phyloP scores from a whole-genome alignment of 2,113 vertebrate genomes.

The Numida meleagris region DNA sequence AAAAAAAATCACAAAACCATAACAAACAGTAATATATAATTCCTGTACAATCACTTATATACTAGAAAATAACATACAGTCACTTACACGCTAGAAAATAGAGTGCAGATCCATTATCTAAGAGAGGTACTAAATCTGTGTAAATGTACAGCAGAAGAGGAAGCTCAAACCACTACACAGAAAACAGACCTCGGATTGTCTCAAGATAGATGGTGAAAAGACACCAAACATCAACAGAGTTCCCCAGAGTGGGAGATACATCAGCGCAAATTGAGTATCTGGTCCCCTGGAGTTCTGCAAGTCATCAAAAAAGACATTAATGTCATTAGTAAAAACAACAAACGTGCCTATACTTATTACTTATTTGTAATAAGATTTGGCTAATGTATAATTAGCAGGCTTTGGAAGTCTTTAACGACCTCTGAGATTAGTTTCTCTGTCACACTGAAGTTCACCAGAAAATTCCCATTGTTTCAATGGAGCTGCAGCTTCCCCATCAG shows the following conservation, averaged over 20 bases:
- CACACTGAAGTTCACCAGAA: not conserved
- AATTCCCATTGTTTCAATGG: not conserved
- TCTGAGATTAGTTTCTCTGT: slow-evolving; percentile 12
- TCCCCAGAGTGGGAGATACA: slow-evolving; percentile 4
- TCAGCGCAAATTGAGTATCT: slow-evolving; percentile 39
- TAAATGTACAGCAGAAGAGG: not conserved
- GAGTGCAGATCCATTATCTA: not conserved
- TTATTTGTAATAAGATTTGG: slow-evolving; percentile 67
- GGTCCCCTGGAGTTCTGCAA: slow-evolving; percentile 54
- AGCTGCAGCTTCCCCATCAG: not conserved
- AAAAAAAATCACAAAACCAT: no score
- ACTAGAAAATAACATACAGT: slow-evolving; percentile 9
- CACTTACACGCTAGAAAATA: not conserved
- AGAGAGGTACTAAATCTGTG: not conserved
- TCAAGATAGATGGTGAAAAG: slow-evolving; percentile 33
- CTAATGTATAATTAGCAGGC: slow-evolving; percentile 45
- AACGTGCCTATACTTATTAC: slow-evolving; percentile 58
- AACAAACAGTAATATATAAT: not conserved
- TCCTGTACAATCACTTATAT: not conserved
- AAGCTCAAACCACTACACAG: not conserved
- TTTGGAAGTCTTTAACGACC: slow-evolving; percentile 20
- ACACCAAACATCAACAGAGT: not conserved
- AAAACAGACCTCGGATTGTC: slow-evolving; percentile 41
- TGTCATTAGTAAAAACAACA: slow-evolving; percentile 60
- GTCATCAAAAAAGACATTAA: slow-evolving; percentile 59